These are phyloP conservation scores for Silvanus unidentatus DNA, from an alignment of 2,888 invertebrate genomes.

Conservation along the genomic window DNA sequence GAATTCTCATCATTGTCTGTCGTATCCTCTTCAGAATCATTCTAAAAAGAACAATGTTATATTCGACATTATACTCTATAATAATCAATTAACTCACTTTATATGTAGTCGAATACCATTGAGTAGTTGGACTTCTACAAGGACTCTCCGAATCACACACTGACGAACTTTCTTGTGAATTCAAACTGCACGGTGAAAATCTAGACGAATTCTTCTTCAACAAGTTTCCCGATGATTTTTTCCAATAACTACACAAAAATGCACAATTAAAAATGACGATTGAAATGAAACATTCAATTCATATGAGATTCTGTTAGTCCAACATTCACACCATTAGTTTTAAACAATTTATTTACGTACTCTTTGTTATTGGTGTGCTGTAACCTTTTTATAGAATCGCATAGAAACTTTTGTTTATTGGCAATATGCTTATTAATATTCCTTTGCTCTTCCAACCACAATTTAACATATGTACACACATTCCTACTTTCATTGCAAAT, in stretches of 20 bases:
- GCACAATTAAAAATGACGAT: conserved; percentile 1
- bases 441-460: conserved; percentile 43
- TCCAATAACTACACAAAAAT: neutral
- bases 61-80: no score
- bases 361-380: conserved; percentile 30
- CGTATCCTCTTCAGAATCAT: conserved; percentile 28
- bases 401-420: conserved; percentile 28
- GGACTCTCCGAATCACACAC: conserved; percentile 24
- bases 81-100: conserved; percentile 19
- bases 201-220: conserved; percentile 12
- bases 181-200: conserved; percentile 30
- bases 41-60: conserved; percentile 16
- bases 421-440: conserved; percentile 35
- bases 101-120: conserved; percentile 33
- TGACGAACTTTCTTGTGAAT: conserved; percentile 30
- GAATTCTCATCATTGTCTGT: conserved; percentile 20
- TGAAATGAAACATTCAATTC: conserved; percentile 1
- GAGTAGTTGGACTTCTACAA: conserved; percentile 23
- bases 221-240: neutral
- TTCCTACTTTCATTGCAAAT: conserved; percentile 40
- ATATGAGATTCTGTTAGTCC: no score
- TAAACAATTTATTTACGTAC: conserved; percentile 30
- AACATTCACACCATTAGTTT: no score
- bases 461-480: conserved; percentile 38
- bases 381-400: conserved; percentile 30